A percentile compares a stretch with the other conserved stretches of the same genome.
Conservation (phyloP, 1,140 invertebrate species). For the Drosophila guanche region DNA sequence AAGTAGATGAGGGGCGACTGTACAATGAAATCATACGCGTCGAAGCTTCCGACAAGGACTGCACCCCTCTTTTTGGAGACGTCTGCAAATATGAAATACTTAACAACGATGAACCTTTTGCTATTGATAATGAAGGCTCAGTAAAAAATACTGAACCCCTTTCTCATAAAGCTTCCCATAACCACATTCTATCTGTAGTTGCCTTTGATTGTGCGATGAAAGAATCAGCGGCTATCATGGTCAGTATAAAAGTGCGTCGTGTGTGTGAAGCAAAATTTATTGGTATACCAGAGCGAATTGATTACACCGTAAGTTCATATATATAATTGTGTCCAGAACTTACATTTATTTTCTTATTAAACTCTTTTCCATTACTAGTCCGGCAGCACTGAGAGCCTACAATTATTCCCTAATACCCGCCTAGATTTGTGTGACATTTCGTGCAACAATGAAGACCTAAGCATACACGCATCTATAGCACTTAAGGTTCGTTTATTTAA, state of each 20-base stretch:
- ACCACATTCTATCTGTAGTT: constrained; percentile 98
- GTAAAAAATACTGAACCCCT: constrained; percentile 96
- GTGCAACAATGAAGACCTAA: constrained; percentile 86
- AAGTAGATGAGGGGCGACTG: constrained; percentile 95
- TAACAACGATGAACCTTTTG: constrained; percentile 94
- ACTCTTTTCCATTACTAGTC: constrained; percentile 47
- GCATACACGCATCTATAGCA: constrained; percentile 67
- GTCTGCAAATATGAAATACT: constrained; percentile 98
- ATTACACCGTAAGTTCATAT: constrained; percentile 91
- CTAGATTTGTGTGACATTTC: constrained; percentile 94
- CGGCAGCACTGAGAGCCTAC: constrained; percentile 76
- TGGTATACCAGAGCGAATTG: constrained; percentile 94
- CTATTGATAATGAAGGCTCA: constrained; percentile 94
- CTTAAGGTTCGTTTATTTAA: constrained; percentile 62
- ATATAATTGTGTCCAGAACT: neutral
- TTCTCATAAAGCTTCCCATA: constrained; percentile 95
- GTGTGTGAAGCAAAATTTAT: constrained; percentile 78
- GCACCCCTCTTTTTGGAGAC: constrained; percentile 95
- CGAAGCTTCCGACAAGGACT: constrained; percentile 95
- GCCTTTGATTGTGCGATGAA: constrained; percentile 98
- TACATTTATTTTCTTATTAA: neutral
- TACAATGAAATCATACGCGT: constrained; percentile 95
- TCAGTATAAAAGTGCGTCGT: constrained; percentile 93
- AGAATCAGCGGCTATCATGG: constrained; percentile 93
- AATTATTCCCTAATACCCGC: constrained; percentile 92